phyloP scores from a whole-genome alignment of 2,888 invertebrate genomes.

The Malacosoma neustria region DNA sequence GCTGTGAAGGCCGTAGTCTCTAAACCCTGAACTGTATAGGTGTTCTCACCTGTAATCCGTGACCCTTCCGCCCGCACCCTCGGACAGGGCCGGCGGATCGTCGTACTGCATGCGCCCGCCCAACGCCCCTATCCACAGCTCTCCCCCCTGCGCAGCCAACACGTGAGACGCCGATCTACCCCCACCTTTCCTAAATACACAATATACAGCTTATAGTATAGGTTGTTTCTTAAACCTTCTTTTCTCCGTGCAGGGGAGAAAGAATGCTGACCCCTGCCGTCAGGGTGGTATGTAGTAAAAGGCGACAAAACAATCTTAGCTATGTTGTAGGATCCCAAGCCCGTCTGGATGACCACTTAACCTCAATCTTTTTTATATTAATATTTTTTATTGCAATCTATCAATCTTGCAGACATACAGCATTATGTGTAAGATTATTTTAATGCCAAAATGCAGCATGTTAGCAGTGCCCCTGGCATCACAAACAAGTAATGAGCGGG shows the following conservation, averaged over 20 bases:
- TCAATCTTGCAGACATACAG: no score
- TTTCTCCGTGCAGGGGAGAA: not conserved
- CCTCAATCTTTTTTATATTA: no score
- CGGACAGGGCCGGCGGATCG: conserved; percentile 95
- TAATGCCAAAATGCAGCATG: no score
- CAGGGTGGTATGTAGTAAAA: not conserved
- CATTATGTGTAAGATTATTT: no score
- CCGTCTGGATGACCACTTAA: not conserved
- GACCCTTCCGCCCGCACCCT: conserved; percentile 94
- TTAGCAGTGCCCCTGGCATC: no score
- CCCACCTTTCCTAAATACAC: conserved; percentile 77
- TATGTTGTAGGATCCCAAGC: not conserved
- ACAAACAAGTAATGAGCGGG: no score
- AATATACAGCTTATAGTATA: not conserved
- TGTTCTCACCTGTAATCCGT: conserved; percentile 84
- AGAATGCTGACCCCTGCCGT: not conserved
- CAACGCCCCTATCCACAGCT: conserved; percentile 95
- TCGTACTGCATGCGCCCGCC: conserved; percentile 92
- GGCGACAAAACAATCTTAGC: not conserved
- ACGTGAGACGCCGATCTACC: conserved; percentile 94
- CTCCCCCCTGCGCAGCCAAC: conserved; percentile 94
- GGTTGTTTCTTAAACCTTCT: not conserved
- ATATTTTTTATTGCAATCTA: no score
- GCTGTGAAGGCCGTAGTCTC: no score
- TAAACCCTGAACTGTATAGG: not conserved